Evolutionary conservation across 2,113 vertebrate species (phyloP), one percentile per base, ranked within the genome.

Genomic region (Psilopsiagon aurifrons): DNA sequence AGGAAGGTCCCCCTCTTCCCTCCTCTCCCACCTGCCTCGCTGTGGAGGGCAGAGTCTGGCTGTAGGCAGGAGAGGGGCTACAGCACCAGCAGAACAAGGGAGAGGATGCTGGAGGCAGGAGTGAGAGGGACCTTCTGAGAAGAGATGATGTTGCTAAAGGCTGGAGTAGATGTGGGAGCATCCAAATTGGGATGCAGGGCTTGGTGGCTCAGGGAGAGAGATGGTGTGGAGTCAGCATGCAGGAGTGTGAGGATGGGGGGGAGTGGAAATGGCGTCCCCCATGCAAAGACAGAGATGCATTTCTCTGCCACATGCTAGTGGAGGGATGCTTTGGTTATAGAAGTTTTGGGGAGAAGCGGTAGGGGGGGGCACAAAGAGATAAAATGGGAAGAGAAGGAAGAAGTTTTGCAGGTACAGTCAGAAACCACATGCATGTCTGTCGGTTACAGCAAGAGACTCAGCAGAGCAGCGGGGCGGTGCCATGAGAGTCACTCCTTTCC

Each of bases 341-440:
- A 83, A 41, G 16, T 9, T 71, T 59, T 81, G 35, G 44, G 69
- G 83, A 96, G 55, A 78, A 92, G 7, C 60, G 17, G 20, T 83
- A 37, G 49, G 60, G 62, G 19, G 33, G 11, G 37, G 25, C 28
- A 75, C 27, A 83, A 81, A 86, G 66, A 90, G 37, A 54, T 20
- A 44, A 80, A 92, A 88, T 47, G 75, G 73, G 28, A 70, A 75
- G 29, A 52, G 55, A 51, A n/a, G 28, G 54, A 52, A 59, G 47
- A 83, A 46, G 49, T 80, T 87, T 87, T 86, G 90, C 85, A 71
- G 35, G 77, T 90, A 84, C 95, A 95, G 51, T 96, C 78, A 76
- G 64, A 89, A 96, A 37, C 29, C 51, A 41, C 46, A 89, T 77
- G 49, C 43, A 51, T 0, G 0, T 60, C 60, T 84, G 74, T 68